phyloP scores from a whole-genome alignment of 2,797 vertebrate genomes.

The Pseudochirops cupreus region DNA sequence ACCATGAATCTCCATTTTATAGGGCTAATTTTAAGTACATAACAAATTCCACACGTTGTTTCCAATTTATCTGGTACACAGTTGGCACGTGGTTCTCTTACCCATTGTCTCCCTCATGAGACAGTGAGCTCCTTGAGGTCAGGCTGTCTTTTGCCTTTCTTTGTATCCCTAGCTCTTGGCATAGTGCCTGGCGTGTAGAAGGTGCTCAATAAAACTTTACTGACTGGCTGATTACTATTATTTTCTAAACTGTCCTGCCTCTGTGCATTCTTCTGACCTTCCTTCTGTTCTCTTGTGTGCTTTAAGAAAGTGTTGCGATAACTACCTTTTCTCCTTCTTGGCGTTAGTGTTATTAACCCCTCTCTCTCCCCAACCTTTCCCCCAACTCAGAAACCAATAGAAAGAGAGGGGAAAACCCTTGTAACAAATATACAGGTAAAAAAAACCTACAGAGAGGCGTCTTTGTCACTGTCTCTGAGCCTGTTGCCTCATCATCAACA shows the following conservation, averaged over 20 bases:
- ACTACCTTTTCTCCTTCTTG: background rate
- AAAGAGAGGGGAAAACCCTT: background rate
- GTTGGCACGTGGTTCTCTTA: background rate
- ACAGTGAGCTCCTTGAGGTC: background rate
- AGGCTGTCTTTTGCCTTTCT: background rate
- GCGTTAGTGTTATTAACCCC: background rate
- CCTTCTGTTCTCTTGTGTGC: background rate
- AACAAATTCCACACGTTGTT: background rate
- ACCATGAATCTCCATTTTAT: background rate
- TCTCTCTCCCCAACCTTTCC: background rate
- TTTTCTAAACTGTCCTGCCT: background rate
- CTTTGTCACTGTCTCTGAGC: background rate
- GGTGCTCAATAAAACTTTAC: background rate
- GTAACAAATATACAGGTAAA: background rate
- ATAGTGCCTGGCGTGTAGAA: background rate
- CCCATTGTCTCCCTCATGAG: background rate
- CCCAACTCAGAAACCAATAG: background rate
- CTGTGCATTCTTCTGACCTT: background rate
- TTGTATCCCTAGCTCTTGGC: background rate
- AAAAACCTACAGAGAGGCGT: background rate
- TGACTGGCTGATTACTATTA: background rate
- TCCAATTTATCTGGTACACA: background rate
- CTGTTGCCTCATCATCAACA: background rate
- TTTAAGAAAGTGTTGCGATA: background rate
- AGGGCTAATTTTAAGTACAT: background rate